Base-by-base conservation (phyloP, 2,888 invertebrate species). In the Dynastes grantii region DNA sequence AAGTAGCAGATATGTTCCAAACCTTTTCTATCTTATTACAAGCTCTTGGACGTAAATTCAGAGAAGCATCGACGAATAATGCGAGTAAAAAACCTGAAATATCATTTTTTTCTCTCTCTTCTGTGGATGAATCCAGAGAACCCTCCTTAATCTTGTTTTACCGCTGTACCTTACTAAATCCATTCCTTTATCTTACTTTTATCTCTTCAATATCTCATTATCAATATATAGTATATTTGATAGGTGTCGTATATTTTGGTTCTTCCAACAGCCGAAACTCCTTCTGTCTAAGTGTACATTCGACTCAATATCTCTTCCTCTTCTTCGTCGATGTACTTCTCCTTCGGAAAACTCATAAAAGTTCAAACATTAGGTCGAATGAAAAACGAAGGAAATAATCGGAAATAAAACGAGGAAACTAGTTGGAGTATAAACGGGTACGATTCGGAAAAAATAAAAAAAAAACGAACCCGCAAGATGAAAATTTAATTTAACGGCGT, bases 121-220 rank as follows among this genome's bases (percentile, higher is more conserved):
- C 45, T 11, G 45, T 45, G 45, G 45, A 75, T 81, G 80, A 78
- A 82, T 81, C 80, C 79, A 61, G 79, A 76, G 32, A 79, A 73
- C 80, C 80, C 80, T 79, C 83, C 82, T 83, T 84, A 84, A 84
- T 83, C 84, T 84, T 82, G 81, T 84, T 84, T 84, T 82, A 83
- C 83, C 82, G 79, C 78, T 80, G 81, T 82, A 80, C 81, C 81
- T 81, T 78, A 81, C 82, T 81, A 81, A 84, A 83, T 81, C 82
- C 83, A 83, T 83, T 84, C 84, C 83, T 85, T 84, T 84, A 84
- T 84, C 84, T 84, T 83, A 83, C 83, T 84, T 84, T 84, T 84
- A 83, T 84, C 83, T 83, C 83, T 81, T 84, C 83, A 81, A 85
- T 84, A 85, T 84, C 84, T 84, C 83, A 85, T 85, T 84, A 84